Percentiles rank a stretch among this genome's conserved stretches.
Conservation (phyloP, 35 echinoderm and acorn worm genomes). For the Lytechinus variegatus region DNA sequence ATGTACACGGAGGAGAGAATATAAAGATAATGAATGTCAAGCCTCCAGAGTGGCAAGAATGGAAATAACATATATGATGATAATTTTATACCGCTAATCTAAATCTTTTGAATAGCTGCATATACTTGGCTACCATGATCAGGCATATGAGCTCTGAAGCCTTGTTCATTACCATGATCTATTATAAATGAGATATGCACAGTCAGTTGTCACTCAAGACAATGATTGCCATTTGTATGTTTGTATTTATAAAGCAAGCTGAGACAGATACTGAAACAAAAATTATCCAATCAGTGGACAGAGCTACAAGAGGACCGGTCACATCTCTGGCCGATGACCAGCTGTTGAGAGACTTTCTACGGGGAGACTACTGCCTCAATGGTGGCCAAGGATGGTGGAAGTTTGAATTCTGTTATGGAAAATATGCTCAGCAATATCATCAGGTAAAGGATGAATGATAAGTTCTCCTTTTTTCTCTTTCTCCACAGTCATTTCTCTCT, state of each 20-base stretch:
- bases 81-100: no score
- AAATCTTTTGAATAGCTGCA: no score
- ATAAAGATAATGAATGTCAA: no score
- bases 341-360: constrained; percentile 72
- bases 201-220: no score
- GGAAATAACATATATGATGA: no score
- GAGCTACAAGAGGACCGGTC: constrained; percentile 34
- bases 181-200: no score
- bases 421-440: constrained; percentile 93
- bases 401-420: constrained; percentile 96
- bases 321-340: constrained; percentile 65
- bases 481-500: no score
- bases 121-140: no score
- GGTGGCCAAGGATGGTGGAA: constrained; percentile 97
- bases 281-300: constrained; percentile 21
- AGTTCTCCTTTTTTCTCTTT: neutral
- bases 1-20: no score
- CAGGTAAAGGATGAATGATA: constrained; percentile 54
- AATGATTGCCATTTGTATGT: neutral
- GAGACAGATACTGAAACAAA: neutral
- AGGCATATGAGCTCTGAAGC: no score
- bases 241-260: neutral
- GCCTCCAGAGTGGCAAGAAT: no score
- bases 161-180: no score
- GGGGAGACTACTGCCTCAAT: constrained; percentile 85